Evolutionary conservation across 2,888 invertebrate species (phyloP), one percentile per base, ranked within the genome.

Genomic region (Leucania comma): DNA sequence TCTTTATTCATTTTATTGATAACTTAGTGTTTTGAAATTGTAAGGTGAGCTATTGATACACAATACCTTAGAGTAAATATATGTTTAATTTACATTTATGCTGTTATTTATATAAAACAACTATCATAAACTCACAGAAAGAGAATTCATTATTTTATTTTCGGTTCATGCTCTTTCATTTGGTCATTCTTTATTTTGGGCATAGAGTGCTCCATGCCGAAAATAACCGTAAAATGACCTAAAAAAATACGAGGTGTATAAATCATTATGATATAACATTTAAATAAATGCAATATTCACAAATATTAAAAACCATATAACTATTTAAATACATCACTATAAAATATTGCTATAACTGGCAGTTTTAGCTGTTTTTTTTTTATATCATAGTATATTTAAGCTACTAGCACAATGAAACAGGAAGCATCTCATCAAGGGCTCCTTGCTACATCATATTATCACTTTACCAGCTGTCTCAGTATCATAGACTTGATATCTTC

Each of bases 401-500:
- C 46, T 46, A 63, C n/a, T 75, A 64, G 56, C 72, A 78, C 46
- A 51, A 58, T 58, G 29, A 73, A n/a, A 59, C n/a, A 51, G 35
- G 57, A 62, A 76, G 65, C 35, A 38, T 20, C 24, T 62, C 20
- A 61, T 61, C 20, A 22, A 14, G 22, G 12, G 38, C 24, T 56
- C 12, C 17, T 42, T 20, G 12, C 12, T 50, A 59, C 22, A 22
- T 70, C 26, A 48, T 48, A 29, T 88, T 69, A 46, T 88, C 85
- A 92, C 84, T 95, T 94, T 10, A 91, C 88, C 63, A 96, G 85
- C 75, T 96, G 95, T 63, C 95, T 91, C 65, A 91, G 82, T 69
- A 96, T 92, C 91, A 96, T 93, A 64, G 92, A 89, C 81, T 93
- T 95, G 38, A 97, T 94, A 90, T 97, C 97, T 70, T 96, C 96